Base-by-base conservation (phyloP, 2,113 vertebrate species). In the Paradoxurus hermaphroditus region DNA sequence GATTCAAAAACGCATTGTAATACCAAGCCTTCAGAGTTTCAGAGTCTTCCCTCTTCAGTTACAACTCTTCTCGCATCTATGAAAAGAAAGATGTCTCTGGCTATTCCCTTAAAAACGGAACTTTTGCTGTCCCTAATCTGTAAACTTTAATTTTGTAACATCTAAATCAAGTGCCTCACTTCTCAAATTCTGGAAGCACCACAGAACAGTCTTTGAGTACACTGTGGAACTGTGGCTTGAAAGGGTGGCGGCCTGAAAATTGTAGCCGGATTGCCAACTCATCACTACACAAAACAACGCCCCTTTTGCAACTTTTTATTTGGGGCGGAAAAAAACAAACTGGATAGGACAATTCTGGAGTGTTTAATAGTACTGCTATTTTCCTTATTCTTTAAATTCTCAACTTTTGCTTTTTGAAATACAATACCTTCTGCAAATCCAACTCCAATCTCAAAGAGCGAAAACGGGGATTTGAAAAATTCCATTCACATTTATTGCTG, bases 231-330 rank as follows among this genome's bases (percentile, higher is more conserved):
- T 63, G 70, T 1, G 23, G n/a, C 15, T 41, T 44, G 15, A 70
- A 77, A 34, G 85, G 41, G 41, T 53, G 86, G 77, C 36, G 51
- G 41, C 70, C 53, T 7, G 67, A 31, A 53, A 36, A 7, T 39
- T 15, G 72, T 9, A 79, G 81, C 27, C 3, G 1, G 79, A 68
- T 0, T 97, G 97, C 97, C 98, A 98, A 9, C 98, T 98, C 98
- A 97, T 53, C 97, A 91, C 36, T 12, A 34, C 2, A 11, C 68
- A 39, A 39, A 83, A 89, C 62, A 15, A 98, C 93, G 67, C 95
- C 94, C 95, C 90, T 86, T 96, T 21, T 78, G 70, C 94, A 39
- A 65, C 31, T 41, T 96, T 72, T 83, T 65, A 11, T 73, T 78
- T 78, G 31, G 27, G 23, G 23, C 3, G 13, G 11, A 14, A 13